Conservation (phyloP, 2,797 vertebrate species). For the Rhinophrynus dorsalis region DNA sequence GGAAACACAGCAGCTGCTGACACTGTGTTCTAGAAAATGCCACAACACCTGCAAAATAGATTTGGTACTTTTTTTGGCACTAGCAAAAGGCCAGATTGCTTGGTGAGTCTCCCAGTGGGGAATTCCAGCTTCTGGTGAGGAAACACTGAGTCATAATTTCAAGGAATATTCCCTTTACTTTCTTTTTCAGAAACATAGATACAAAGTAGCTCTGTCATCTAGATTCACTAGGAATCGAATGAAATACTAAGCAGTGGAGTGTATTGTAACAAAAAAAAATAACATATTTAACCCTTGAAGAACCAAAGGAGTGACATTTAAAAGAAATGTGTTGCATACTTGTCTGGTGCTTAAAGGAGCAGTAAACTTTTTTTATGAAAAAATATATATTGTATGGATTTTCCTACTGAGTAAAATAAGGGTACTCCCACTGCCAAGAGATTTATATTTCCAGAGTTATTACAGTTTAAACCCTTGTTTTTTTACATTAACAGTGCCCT, state of each 20-base stretch:
- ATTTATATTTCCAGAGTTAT: no score
- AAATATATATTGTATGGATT: no score
- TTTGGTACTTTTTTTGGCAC: background rate
- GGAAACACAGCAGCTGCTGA: background rate
- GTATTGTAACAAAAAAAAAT: background rate
- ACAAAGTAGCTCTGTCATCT: background rate
- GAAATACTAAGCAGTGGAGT: background rate
- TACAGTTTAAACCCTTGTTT: no score
- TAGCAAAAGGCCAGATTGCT: background rate
- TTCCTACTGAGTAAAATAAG: no score
- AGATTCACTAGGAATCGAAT: background rate
- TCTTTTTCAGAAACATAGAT: background rate
- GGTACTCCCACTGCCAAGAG: no score
- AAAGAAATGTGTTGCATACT: no score
- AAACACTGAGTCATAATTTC: constrained; percentile 8
- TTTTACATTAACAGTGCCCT: no score
- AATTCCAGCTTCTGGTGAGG: constrained; percentile 17
- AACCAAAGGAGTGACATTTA: background rate
- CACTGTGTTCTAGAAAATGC: background rate
- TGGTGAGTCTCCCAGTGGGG: background rate
- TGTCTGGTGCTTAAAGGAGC: no score
- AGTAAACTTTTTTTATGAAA: no score
- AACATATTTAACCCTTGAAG: no score
- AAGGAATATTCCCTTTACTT: background rate
- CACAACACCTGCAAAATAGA: background rate